Evolutionary conservation across 1,140 invertebrate genomes (phyloP).

Genomic region (Doryteuthis pealeii): DNA sequence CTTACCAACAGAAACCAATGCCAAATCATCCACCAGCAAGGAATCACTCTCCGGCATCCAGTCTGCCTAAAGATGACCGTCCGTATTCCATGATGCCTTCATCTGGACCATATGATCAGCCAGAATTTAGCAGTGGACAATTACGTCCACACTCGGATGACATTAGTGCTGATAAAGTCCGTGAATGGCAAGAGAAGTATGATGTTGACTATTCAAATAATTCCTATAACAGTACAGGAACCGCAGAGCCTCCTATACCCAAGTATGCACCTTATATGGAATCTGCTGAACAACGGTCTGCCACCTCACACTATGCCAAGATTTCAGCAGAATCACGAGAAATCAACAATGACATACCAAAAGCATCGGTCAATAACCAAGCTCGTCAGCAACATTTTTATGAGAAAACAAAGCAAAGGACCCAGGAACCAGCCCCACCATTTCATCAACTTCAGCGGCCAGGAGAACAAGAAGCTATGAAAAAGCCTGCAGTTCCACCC

Average conservation of each 20-base stretch:
- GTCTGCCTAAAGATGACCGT: slow-evolving; percentile 35
- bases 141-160: slow-evolving; percentile 50
- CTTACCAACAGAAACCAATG: neutral
- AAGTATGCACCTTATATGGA: slow-evolving; percentile 14
- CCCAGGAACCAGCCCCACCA: slow-evolving; percentile 39
- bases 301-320: slow-evolving; percentile 12
- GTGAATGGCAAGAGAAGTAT: slow-evolving; percentile 46
- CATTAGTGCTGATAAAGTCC: slow-evolving; percentile 37
- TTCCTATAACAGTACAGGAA: slow-evolving; percentile 26
- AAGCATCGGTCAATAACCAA: slow-evolving; percentile 40
- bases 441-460: slow-evolving; percentile 44
- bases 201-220: slow-evolving; percentile 25
- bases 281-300: slow-evolving; percentile 13
- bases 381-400: slow-evolving; percentile 48
- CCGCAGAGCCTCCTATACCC: slow-evolving; percentile 11
- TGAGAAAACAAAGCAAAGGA: slow-evolving; percentile 47
- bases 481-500: slow-evolving; percentile 38
- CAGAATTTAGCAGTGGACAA: slow-evolving; percentile 20
- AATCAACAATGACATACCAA: slow-evolving; percentile 36
- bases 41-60: slow-evolving; percentile 28
- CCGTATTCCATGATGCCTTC: slow-evolving; percentile 47
- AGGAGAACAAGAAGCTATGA: slow-evolving; percentile 23
- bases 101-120: slow-evolving; percentile 28
- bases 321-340: neutral
- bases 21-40: neutral